A percentile compares a stretch with the other conserved stretches of the same genome.
Conservation (phyloP, 1,140 invertebrate genomes). For the Apis laboriosa region DNA sequence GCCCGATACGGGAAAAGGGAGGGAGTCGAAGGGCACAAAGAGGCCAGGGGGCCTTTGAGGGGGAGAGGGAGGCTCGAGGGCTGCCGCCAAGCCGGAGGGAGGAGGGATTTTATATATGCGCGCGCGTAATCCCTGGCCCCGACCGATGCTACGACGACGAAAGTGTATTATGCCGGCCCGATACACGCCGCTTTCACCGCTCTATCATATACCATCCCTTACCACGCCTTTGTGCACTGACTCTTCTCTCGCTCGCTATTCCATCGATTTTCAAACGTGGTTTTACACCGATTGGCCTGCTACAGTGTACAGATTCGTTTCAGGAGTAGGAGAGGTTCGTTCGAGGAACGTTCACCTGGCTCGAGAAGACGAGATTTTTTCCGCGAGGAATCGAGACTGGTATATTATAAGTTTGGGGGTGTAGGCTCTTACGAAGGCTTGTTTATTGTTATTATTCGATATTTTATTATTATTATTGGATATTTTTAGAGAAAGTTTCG, state of each 20-base stretch:
- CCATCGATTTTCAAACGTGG: slow-evolving; percentile 21
- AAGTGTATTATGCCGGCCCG: slow-evolving; percentile 50
- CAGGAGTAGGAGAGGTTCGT: too few species aligned
- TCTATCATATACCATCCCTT: neutral
- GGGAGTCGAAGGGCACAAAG: neutral
- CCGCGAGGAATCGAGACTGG: too few species aligned
- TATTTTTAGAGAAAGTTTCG: too few species aligned
- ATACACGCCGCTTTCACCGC: slow-evolving; percentile 25
- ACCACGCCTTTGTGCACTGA: neutral
- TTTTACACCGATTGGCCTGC: neutral
- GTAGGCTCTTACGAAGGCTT: too few species aligned
- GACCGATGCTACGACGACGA: slow-evolving; percentile 32
- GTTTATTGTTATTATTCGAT: too few species aligned
- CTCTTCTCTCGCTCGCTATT: neutral
- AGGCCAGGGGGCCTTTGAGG: neutral
- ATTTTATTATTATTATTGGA: too few species aligned
- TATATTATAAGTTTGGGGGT: too few species aligned
- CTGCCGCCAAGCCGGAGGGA: neutral
- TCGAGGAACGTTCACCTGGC: too few species aligned
- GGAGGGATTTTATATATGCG: slow-evolving; percentile 44
- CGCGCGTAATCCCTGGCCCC: slow-evolving; percentile 29
- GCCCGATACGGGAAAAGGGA: too few species aligned
- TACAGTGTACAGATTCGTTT: too few species aligned
- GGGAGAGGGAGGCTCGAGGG: too few species aligned
- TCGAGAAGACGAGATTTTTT: too few species aligned